Evolutionary conservation across 2,888 invertebrate species (phyloP).

Genomic region (Sarcophaga carnaria): DNA sequence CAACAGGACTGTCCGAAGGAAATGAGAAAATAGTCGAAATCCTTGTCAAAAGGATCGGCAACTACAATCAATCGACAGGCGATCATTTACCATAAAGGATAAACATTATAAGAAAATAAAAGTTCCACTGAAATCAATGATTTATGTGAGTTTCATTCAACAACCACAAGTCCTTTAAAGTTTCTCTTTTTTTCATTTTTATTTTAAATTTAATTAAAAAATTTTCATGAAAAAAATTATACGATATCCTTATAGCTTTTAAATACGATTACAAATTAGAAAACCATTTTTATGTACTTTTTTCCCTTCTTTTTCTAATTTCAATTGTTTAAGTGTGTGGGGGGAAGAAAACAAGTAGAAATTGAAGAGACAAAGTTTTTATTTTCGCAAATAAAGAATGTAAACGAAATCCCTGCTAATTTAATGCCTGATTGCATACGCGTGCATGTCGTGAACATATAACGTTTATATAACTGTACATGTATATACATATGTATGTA

Average conservation of each 20-base stretch:
- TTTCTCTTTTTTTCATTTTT: not conserved
- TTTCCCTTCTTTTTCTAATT: not conserved
- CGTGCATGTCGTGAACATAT: constrained; percentile 58
- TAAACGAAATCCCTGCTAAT: constrained; percentile 52
- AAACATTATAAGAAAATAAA: no score
- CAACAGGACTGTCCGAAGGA: no score
- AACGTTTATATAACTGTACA: not conserved
- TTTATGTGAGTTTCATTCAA: no score
- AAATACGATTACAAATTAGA: constrained; percentile 46
- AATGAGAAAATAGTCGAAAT: no score
- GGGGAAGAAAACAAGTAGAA: not conserved
- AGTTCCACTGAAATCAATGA: no score
- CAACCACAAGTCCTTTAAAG: not conserved
- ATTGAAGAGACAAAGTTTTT: constrained; percentile 45
- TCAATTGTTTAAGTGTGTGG: not conserved
- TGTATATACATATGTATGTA: not conserved
- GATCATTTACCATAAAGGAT: no score
- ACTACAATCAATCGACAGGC: no score
- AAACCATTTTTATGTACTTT: constrained; percentile 14
- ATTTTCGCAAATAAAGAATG: constrained; percentile 19
- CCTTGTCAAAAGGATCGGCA: no score
- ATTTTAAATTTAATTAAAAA: not conserved
- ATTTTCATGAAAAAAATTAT: not conserved
- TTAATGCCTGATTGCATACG: constrained; percentile 59
- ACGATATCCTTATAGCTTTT: constrained; percentile 1